Percentiles rank a stretch among this genome's conserved stretches.
phyloP scores from a whole-genome alignment of 2,888 invertebrate genomes.

The Caenorhabditis panamensis region DNA sequence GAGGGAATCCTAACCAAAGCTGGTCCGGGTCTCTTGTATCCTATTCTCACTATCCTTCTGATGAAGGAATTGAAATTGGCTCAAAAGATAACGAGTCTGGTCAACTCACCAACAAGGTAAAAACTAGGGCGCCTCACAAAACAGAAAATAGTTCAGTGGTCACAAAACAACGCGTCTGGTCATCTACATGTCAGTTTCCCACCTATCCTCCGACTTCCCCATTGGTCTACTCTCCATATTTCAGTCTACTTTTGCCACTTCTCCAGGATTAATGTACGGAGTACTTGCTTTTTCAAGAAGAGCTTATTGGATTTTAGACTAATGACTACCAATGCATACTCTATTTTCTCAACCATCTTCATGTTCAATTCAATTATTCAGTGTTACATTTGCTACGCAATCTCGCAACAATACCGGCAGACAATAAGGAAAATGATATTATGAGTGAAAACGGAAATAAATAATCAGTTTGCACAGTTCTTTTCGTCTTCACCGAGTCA shows the following conservation, averaged over 20 bases:
- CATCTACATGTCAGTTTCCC: not conserved
- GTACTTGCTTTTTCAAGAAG: not conserved
- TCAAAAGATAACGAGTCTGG: not conserved
- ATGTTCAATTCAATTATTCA: conserved; percentile 2
- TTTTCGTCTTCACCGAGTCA: no score
- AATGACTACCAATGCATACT: not conserved
- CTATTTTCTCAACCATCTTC: conserved; percentile 1
- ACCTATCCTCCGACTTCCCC: conserved; percentile 14
- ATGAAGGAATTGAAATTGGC: not conserved
- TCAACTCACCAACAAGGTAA: not conserved
- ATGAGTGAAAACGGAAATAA: no score
- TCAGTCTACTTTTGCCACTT: not conserved
- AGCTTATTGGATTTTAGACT: not conserved
- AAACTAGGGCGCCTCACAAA: not conserved
- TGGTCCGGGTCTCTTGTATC: conserved; percentile 12
- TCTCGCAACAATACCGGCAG: not conserved
- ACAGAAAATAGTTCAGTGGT: not conserved
- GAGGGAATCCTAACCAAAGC: conserved; percentile 17
- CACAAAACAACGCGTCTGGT: conserved; percentile 18
- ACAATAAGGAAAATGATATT: not conserved
- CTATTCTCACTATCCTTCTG: conserved; percentile 1
- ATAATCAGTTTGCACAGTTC: no score
- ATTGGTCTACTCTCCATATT: not conserved
- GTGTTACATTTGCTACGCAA: conserved; percentile 8
- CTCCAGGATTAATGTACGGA: conserved; percentile 16